A percentile compares a stretch with the other conserved stretches of the same genome.
Evolutionary conservation across 1,140 invertebrate genomes (phyloP).

Genomic region (Penaeus vannamei): DNA sequence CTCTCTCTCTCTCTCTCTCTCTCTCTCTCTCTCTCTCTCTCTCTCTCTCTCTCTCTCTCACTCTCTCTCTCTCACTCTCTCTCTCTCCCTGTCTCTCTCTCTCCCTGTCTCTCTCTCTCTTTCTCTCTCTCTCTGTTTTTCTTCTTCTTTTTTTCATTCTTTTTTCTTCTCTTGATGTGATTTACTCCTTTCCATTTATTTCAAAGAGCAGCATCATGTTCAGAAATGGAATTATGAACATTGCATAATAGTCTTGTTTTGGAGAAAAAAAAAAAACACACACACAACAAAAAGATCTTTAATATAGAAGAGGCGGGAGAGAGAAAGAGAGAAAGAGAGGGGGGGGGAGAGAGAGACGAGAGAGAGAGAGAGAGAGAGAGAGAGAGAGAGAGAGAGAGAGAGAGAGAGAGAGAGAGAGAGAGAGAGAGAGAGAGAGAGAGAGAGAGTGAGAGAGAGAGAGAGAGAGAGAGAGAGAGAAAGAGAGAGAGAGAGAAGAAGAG

Average conservation of each 20-base stretch:
- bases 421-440: too few relatives aligned
- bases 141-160: background rate
- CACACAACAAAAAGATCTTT: too few relatives aligned
- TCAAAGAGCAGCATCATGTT: background rate
- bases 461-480: too few relatives aligned
- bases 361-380: too few relatives aligned
- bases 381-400: too few relatives aligned
- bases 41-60: background rate
- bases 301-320: too few relatives aligned
- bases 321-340: too few relatives aligned
- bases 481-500: too few relatives aligned
- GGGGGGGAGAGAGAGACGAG: too few relatives aligned
- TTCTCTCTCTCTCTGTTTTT: background rate
- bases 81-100: background rate
- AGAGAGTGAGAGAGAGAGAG: too few relatives aligned
- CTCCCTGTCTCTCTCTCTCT: background rate
- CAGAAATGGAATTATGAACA: background rate
- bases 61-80: background rate
- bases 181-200: slow-evolving; percentile 3
- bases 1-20: background rate
- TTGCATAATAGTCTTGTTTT: background rate
- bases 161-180: background rate
- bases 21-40: slow-evolving; percentile 1
- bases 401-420: too few relatives aligned
- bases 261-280: too few relatives aligned